A percentile compares a stretch with the other conserved stretches of the same genome.
Evolutionary conservation across 2,888 invertebrate species (phyloP).

Genomic region (Ditula angustiorana): DNA sequence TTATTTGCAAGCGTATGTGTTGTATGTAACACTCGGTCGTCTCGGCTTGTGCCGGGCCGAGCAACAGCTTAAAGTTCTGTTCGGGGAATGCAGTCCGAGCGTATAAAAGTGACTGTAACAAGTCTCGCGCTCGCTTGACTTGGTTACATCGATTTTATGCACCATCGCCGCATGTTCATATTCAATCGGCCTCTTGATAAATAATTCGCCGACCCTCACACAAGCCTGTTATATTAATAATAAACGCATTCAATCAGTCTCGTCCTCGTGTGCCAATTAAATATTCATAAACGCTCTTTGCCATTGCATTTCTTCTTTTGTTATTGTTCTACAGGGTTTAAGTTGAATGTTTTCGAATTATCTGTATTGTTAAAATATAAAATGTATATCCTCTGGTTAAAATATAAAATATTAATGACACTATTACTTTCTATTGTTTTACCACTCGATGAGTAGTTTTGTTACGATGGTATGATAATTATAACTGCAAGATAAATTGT

Average conservation of each 20-base stretch:
- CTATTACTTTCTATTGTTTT: background rate
- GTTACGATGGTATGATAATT: background rate
- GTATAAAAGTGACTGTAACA: constrained; percentile 49
- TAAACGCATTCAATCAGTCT: constrained; percentile 70
- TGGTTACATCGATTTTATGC: constrained; percentile 66
- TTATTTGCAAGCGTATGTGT: constrained; percentile 13
- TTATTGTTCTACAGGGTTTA: background rate
- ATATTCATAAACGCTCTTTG: constrained; percentile 58
- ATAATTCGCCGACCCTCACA: constrained; percentile 71
- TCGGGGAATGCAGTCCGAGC: constrained; percentile 53
- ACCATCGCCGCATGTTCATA: constrained; percentile 62
- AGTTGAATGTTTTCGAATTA: background rate
- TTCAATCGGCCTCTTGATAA: constrained; percentile 70
- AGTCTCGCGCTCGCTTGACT: constrained; percentile 48
- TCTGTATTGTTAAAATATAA: background rate
- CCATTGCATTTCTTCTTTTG: constrained; percentile 31
- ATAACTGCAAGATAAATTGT: background rate
- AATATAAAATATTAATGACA: no score
- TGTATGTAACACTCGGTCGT: background rate
- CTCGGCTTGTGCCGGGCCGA: background rate
- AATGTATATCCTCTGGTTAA: no score
- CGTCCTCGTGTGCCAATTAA: constrained; percentile 71
- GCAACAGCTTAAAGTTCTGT: constrained; percentile 49
- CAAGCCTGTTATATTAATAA: constrained; percentile 70
- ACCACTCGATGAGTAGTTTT: no score